Evolutionary conservation across 53 echinoderm and acorn worm species (phyloP).

Genomic region (Antedon mediterranea): DNA sequence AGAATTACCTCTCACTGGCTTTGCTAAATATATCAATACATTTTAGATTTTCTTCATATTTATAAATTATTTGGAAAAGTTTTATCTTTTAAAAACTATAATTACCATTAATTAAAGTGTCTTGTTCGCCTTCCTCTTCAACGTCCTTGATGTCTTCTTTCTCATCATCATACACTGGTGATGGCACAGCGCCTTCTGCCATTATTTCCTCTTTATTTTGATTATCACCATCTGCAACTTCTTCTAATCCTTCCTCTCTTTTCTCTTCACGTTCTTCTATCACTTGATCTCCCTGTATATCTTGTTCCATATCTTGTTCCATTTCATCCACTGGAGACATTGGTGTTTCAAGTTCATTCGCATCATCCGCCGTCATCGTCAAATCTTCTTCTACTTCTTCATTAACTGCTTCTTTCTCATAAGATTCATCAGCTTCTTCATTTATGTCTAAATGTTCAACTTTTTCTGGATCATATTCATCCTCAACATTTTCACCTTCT

Average conservation of each 20-base stretch:
- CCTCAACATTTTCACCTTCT: conserved; percentile 14
- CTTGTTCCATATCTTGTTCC: background rate
- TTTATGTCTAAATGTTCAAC: background rate
- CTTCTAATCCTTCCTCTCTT: conserved; percentile 1
- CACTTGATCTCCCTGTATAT: background rate
- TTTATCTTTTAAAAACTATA: background rate
- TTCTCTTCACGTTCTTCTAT: conserved; percentile 12
- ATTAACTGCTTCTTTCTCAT: background rate
- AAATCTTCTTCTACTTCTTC: background rate
- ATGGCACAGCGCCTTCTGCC: background rate
- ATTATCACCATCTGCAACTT: background rate
- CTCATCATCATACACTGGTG: background rate
- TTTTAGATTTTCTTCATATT: too few species aligned
- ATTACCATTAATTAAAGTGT: background rate
- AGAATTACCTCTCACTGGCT: too few species aligned
- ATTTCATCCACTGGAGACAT: background rate
- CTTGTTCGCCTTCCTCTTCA: background rate
- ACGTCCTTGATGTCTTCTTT: background rate
- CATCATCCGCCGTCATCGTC: conserved; percentile 2
- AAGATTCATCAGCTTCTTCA: background rate
- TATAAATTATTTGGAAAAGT: too few species aligned
- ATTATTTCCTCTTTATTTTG: background rate
- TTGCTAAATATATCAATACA: too few species aligned
- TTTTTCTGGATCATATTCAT: conserved; percentile 4
- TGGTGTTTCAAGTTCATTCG: too few species aligned